Evolutionary conservation across 2,797 vertebrate genomes (phyloP).

Genomic region (Pristis pectinata): DNA sequence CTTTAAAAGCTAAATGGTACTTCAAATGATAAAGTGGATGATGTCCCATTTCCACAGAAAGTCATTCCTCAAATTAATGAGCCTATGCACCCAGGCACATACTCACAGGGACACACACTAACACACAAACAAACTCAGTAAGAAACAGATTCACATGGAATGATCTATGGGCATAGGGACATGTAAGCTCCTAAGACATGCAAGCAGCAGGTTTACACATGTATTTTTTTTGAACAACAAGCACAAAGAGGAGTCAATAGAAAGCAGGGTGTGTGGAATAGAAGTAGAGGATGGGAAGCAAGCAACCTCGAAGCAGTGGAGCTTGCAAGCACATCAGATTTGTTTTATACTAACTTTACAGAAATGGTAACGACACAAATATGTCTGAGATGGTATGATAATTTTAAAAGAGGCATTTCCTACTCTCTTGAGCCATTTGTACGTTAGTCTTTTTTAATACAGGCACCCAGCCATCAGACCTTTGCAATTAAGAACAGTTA

Average conservation of each 20-base stretch:
- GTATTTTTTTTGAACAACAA: background rate
- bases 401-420: background rate
- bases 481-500: background rate
- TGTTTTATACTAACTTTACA: background rate
- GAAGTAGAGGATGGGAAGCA: background rate
- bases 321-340: background rate
- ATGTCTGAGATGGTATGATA: background rate
- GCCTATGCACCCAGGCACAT: background rate
- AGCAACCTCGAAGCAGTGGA: background rate
- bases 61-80: slow-evolving; percentile 36
- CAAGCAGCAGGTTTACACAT: background rate
- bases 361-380: background rate
- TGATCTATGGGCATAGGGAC: background rate
- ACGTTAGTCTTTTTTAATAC: background rate
- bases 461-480: background rate
- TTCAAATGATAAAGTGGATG: slow-evolving; percentile 24
- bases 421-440: background rate
- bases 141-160: background rate
- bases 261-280: background rate
- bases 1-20: background rate
- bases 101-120: background rate
- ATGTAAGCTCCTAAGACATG: background rate
- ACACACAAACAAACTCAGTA: background rate
- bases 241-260: background rate
- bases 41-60: slow-evolving; percentile 19